A percentile compares a stretch with the other conserved stretches of the same genome.
Conservation (phyloP, 2,113 vertebrate genomes). For the Genyomyrus donnyi region DNA sequence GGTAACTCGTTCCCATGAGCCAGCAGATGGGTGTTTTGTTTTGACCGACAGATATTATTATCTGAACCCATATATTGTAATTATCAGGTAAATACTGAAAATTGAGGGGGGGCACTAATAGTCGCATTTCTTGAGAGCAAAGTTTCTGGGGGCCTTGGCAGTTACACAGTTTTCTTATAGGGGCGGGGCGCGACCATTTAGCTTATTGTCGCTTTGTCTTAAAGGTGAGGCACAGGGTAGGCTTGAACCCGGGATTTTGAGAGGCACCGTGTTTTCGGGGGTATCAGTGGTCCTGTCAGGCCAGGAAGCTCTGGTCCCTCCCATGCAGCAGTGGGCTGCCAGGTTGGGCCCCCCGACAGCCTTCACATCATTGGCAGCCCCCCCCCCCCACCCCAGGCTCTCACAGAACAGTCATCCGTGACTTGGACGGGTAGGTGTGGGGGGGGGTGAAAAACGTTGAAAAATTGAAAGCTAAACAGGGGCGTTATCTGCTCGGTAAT, state of each 20-base stretch:
- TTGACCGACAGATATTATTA: neutral
- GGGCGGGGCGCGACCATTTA: neutral
- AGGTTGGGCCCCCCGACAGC: slow-evolving; percentile 22
- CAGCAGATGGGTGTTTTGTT: neutral
- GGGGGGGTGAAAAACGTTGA: slow-evolving; percentile 61
- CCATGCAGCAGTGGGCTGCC: neutral
- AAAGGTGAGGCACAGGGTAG: neutral
- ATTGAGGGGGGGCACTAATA: neutral
- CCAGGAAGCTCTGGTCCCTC: neutral
- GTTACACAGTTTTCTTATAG: neutral
- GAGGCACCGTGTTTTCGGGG: neutral
- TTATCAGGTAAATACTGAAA: neutral
- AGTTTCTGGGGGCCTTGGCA: neutral
- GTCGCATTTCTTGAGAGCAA: neutral
- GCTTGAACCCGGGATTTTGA: neutral
- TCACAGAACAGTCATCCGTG: slow-evolving; percentile 54
- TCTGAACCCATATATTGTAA: neutral
- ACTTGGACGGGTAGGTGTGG: slow-evolving; percentile 1
- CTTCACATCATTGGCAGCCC: slow-evolving; percentile 53
- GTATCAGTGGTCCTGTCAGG: neutral
- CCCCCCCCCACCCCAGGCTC: slow-evolving; percentile 55
- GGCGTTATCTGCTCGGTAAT: slow-evolving; percentile 68
- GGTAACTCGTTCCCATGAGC: neutral
- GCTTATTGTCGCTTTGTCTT: neutral
- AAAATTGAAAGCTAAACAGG: slow-evolving; percentile 70